Conservation (phyloP, 1,140 invertebrate species). For the Goniozus legneri region DNA sequence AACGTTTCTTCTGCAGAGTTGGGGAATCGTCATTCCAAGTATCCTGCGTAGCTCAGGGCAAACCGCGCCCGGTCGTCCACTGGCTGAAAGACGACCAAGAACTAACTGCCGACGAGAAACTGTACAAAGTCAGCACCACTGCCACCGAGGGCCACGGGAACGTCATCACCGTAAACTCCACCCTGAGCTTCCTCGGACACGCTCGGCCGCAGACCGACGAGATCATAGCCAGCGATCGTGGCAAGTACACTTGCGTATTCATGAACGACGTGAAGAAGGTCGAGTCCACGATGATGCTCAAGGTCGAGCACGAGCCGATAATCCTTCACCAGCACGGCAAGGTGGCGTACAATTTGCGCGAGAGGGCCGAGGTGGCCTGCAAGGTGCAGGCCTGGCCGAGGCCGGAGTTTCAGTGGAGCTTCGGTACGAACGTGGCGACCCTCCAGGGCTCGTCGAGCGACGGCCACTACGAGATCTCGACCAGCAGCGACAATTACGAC, state of each 20-base stretch:
- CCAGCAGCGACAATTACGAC: constrained; percentile 77
- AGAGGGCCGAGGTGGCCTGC: constrained; percentile 82
- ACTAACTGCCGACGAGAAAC: constrained; percentile 67
- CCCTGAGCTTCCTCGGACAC: constrained; percentile 74
- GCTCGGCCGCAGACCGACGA: constrained; percentile 71
- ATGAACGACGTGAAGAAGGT: constrained; percentile 84
- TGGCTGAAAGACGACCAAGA: constrained; percentile 86
- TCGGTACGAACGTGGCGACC: constrained; percentile 67
- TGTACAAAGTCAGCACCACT: constrained; percentile 77
- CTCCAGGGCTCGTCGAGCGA: constrained; percentile 72
- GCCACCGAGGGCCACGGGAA: constrained; percentile 70
- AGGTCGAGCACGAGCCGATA: constrained; percentile 87
- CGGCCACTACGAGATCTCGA: constrained; percentile 80
- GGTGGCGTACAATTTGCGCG: constrained; percentile 80
- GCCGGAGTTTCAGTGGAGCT: constrained; percentile 90
- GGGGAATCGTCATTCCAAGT: constrained; percentile 77
- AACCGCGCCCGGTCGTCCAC: constrained; percentile 75
- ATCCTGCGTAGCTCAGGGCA: constrained; percentile 80
- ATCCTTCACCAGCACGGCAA: constrained; percentile 80
- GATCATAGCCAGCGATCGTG: constrained; percentile 77
- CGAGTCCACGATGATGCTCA: constrained; percentile 82
- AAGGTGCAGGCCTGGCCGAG: constrained; percentile 88
- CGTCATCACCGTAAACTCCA: constrained; percentile 80
- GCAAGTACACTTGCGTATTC: constrained; percentile 83
- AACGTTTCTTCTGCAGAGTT: constrained; percentile 53